Evolutionary conservation across 2,888 invertebrate genomes (phyloP).

Genomic region (Luperina testacea): DNA sequence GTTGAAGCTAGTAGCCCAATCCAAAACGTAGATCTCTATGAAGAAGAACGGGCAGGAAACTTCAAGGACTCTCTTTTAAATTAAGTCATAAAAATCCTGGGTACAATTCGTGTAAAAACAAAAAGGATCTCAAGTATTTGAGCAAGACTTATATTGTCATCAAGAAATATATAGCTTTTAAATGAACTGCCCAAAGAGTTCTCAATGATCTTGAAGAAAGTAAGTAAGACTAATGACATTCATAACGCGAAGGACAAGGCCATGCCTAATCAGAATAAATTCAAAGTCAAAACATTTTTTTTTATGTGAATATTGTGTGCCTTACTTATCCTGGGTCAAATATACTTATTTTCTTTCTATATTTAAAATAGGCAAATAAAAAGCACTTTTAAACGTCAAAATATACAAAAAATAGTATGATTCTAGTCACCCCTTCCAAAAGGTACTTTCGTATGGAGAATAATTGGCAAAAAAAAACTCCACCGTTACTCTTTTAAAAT

Average conservation of each 20-base stretch:
- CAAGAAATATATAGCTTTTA: too few species aligned
- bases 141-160: background rate
- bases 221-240: background rate
- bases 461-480: background rate
- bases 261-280: background rate
- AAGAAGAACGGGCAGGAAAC: background rate
- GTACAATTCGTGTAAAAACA: background rate
- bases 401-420: background rate
- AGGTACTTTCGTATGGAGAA: background rate
- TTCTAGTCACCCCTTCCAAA: background rate
- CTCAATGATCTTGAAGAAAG: background rate
- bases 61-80: background rate
- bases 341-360: too few species aligned
- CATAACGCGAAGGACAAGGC: constrained; percentile 20
- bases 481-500: background rate
- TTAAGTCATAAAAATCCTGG: background rate
- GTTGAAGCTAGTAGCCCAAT: too few species aligned
- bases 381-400: too few species aligned
- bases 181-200: background rate
- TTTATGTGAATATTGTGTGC: too few species aligned
- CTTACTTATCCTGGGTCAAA: too few species aligned
- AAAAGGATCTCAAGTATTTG: background rate
- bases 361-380: background rate
- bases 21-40: too few species aligned
- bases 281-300: background rate